A percentile compares a stretch with the other conserved stretches of the same genome.
These are phyloP conservation scores for Morinoia aosen DNA, from an alignment of 2,888 invertebrate genomes.

Conservation along the genomic window DNA sequence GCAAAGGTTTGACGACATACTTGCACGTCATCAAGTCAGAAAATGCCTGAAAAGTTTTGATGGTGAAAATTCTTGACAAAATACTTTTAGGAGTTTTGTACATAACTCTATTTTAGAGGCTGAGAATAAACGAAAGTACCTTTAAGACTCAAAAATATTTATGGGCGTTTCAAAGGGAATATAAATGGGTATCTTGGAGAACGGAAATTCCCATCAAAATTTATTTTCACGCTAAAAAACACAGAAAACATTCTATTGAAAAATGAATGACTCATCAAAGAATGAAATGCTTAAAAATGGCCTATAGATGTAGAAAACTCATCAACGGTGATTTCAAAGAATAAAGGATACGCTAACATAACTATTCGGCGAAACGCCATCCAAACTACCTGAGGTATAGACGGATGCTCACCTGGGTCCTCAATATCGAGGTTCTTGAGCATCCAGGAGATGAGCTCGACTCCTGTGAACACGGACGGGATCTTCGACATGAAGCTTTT, in stretches of 20 bases:
- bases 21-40: too few species aligned
- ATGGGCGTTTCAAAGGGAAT: too few species aligned
- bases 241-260: too few species aligned
- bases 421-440: constrained; percentile 91
- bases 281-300: too few species aligned
- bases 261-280: too few species aligned
- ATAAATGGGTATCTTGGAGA: background rate
- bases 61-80: too few species aligned
- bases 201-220: too few species aligned
- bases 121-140: background rate
- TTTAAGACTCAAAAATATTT: background rate
- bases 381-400: background rate
- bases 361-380: background rate
- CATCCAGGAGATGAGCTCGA: constrained; percentile 95
- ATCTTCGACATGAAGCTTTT: constrained; percentile 99
- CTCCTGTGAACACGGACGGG: constrained; percentile 89
- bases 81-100: too few species aligned
- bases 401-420: constrained; percentile 78
- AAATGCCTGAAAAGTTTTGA: too few species aligned
- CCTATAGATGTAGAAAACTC: too few species aligned
- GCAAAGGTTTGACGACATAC: background rate
- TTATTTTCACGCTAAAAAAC: too few species aligned
- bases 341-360: background rate
- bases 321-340: background rate
- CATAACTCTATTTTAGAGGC: too few species aligned